Percentiles rank a stretch among this genome's conserved stretches.
These are phyloP conservation scores for Pterostichus madidus DNA, from an alignment of 2,888 invertebrate genomes.

Conservation along the genomic window DNA sequence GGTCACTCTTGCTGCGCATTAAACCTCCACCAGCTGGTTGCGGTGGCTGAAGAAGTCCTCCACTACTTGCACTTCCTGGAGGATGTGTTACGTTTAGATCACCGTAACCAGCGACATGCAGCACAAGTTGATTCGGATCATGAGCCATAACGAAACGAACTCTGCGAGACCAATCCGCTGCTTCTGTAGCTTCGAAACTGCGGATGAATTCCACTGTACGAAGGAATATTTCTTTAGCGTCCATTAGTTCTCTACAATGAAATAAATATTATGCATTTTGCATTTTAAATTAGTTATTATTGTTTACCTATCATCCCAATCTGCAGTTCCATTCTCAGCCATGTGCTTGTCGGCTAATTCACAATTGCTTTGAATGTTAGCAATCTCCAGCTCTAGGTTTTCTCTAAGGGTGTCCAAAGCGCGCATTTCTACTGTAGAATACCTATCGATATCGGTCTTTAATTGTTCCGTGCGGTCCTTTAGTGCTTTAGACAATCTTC, in stretches of 20 bases:
- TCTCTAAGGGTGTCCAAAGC: conserved; percentile 93
- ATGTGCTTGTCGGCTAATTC: conserved; percentile 97
- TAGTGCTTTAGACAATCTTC: conserved; percentile 91
- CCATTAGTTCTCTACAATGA: conserved; percentile 85
- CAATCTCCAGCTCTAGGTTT: conserved; percentile 95
- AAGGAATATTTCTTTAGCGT: conserved; percentile 96
- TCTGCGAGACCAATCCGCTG: conserved; percentile 91
- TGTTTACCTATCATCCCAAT: conserved; percentile 90
- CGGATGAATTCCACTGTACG: conserved; percentile 97
- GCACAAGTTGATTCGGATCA: conserved; percentile 94
- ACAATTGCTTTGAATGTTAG: conserved; percentile 97
- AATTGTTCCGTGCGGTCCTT: conserved; percentile 94
- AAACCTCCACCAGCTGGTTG: conserved; percentile 83
- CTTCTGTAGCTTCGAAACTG: conserved; percentile 94
- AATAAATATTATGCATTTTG: not conserved
- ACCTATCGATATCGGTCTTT: conserved; percentile 94
- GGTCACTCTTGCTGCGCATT: conserved; percentile 96
- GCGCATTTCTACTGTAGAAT: conserved; percentile 92
- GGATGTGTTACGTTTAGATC: conserved; percentile 90
- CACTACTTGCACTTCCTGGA: conserved; percentile 77
- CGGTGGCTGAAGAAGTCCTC: conserved; percentile 77
- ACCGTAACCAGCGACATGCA: conserved; percentile 93
- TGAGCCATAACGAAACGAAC: conserved; percentile 93
- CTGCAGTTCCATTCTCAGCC: conserved; percentile 86
- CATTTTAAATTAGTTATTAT: not conserved